Conservation (phyloP, 2,797 vertebrate genomes). For the Propithecus perrieri region DNA sequence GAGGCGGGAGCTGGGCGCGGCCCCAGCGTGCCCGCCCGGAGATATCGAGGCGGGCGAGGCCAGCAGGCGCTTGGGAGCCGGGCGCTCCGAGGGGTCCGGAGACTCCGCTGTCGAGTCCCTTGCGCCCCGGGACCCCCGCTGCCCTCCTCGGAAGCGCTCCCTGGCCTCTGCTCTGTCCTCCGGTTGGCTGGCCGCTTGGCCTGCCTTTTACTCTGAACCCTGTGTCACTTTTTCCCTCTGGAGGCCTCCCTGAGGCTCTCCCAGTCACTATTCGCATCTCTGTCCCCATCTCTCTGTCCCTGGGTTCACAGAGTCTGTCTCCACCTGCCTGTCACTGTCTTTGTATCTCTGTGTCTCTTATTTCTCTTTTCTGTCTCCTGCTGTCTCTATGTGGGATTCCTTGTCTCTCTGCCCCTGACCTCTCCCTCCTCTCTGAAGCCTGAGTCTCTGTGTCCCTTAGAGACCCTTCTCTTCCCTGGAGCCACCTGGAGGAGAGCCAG, state of each 20-base stretch:
- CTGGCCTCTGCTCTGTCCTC: not conserved
- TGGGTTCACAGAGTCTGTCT: not conserved
- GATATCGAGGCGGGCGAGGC: constrained; percentile 60
- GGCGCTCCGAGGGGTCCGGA: not conserved
- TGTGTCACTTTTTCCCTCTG: not conserved
- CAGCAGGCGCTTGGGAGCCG: not conserved
- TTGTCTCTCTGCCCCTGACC: not conserved
- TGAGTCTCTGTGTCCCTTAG: not conserved
- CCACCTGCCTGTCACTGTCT: not conserved
- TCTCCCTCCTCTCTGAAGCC: not conserved
- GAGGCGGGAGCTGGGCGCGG: constrained; percentile 74
- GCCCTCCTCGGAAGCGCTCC: not conserved
- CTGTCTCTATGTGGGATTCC: not conserved
- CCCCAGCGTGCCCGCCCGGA: constrained; percentile 84
- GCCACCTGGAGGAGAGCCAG: constrained; percentile 17
- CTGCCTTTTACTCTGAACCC: not conserved
- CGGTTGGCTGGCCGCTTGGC: rapidly evolving
- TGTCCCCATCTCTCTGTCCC: not conserved
- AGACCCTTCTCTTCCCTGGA: not conserved
- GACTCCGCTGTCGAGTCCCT: no score
- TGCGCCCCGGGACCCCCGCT: not conserved
- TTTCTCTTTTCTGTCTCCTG: not conserved
- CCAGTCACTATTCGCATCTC: not conserved
- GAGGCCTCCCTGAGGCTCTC: not conserved
- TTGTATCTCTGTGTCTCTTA: not conserved